Percentiles rank a stretch among this genome's conserved stretches.
These are phyloP conservation scores for Oryzias curvinotus DNA, from an alignment of 2,113 vertebrate species.

Conservation along the genomic window DNA sequence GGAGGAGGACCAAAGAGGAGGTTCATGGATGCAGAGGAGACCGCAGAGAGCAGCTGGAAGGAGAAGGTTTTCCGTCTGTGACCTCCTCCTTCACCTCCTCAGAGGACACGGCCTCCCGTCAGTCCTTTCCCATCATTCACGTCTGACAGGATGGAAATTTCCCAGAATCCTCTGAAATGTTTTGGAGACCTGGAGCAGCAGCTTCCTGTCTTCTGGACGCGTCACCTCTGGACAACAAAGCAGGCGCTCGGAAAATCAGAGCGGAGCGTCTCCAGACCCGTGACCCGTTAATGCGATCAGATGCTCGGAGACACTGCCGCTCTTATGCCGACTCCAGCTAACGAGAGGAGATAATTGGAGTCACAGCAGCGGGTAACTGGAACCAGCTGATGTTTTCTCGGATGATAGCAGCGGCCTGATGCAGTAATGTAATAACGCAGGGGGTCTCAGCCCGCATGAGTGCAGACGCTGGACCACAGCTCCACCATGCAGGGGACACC, in stretches of 20 bases:
- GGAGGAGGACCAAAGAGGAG: too few species aligned
- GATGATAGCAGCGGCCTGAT: constrained; percentile 40
- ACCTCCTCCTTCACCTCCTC: too few species aligned
- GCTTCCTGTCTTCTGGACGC: neutral
- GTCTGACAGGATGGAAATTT: too few species aligned
- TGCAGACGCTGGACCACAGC: neutral
- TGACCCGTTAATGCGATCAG: constrained; percentile 71
- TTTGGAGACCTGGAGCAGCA: neutral
- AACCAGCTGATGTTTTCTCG: constrained; percentile 79
- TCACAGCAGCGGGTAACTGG: constrained; percentile 68
- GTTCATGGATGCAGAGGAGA: too few species aligned
- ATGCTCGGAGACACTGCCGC: constrained; percentile 50
- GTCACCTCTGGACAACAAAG: constrained; percentile 12
- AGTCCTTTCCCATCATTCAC: too few species aligned
- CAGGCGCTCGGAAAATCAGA: constrained; percentile 19
- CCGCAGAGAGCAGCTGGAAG: too few species aligned
- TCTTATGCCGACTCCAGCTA: constrained; percentile 52
- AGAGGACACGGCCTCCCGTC: too few species aligned
- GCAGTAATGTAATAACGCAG: constrained; percentile 18
- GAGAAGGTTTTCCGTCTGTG: too few species aligned
- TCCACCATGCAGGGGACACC: neutral
- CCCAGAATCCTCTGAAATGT: too few species aligned
- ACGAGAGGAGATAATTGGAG: constrained; percentile 67
- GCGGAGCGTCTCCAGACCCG: constrained; percentile 51
- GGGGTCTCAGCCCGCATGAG: neutral